Conservation (phyloP, 1,140 invertebrate genomes). For the Drosophila pseudoananassae region DNA sequence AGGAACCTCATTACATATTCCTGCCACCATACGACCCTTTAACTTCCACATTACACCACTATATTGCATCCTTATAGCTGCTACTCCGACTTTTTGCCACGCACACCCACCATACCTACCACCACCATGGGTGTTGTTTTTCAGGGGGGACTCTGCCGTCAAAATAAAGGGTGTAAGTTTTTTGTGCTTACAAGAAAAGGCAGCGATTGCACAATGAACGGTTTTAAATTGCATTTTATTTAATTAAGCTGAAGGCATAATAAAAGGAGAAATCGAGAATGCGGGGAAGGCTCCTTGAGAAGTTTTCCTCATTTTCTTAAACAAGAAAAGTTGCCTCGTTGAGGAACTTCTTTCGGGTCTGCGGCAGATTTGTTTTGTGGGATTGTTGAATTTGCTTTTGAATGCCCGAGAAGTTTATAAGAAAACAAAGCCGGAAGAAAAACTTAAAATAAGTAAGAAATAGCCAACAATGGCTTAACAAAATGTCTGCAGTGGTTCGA, state of each 20-base stretch:
- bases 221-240: constrained; percentile 75
- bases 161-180: constrained; percentile 17
- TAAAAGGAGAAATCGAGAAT: constrained; percentile 31
- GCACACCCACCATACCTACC: constrained; percentile 11
- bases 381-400: constrained; percentile 31
- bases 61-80: constrained; percentile 62
- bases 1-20: constrained; percentile 26
- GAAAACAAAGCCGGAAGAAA: constrained; percentile 3
- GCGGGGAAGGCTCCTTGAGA: constrained; percentile 8
- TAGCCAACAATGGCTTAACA: constrained; percentile 11
- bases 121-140: constrained; percentile 67
- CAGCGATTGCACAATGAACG: constrained; percentile 61
- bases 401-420: constrained; percentile 20
- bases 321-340: constrained; percentile 25
- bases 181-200: constrained; percentile 32
- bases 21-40: not conserved
- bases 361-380: constrained; percentile 39
- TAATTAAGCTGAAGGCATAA: constrained; percentile 65
- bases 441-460: not conserved
- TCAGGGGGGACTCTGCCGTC: constrained; percentile 20
- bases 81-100: constrained; percentile 9
- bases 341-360: constrained; percentile 19
- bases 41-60: constrained; percentile 7
- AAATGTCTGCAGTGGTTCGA: not conserved
- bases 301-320: constrained; percentile 43